Percentiles rank a stretch among this genome's conserved stretches.
These are phyloP conservation scores for Glandiceps talaboti DNA, from an alignment of 53 echinoderm and acorn worm genomes.

Conservation along the genomic window DNA sequence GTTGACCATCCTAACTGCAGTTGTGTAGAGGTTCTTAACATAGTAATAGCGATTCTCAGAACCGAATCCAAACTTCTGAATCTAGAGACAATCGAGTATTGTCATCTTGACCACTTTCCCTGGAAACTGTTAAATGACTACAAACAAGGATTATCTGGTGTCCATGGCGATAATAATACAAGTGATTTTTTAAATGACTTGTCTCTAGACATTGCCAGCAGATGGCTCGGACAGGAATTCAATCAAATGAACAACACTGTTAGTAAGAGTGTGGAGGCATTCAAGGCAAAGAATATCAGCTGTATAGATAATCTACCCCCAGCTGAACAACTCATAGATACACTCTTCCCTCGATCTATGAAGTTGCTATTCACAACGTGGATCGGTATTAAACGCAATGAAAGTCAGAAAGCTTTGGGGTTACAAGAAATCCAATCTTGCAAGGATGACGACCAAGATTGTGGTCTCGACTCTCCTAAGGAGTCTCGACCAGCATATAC, in stretches of 20 bases:
- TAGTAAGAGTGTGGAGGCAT: slow-evolving; percentile 19
- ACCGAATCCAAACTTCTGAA: not conserved
- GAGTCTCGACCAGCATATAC: not conserved
- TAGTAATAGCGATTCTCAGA: not conserved
- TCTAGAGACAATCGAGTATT: not conserved
- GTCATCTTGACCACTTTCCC: not conserved
- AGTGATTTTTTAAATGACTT: not conserved
- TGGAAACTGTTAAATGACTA: not conserved
- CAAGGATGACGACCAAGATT: not conserved
- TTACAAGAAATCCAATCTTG: too few relatives aligned
- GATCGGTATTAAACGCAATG: slow-evolving; percentile 3
- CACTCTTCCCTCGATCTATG: slow-evolving; percentile 23
- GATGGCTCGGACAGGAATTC: slow-evolving; percentile 24
- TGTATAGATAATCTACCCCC: slow-evolving; percentile 21
- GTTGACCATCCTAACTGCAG: not conserved
- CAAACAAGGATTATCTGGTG: not conserved
- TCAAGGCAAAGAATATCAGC: slow-evolving; percentile 23
- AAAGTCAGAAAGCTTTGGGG: not conserved
- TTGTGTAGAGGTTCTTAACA: not conserved
- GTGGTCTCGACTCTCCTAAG: not conserved
- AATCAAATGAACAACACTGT: slow-evolving; percentile 4
- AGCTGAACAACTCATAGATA: slow-evolving; percentile 14
- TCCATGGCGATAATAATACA: not conserved
- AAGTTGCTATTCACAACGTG: slow-evolving; percentile 15
- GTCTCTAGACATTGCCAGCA: not conserved